A percentile compares a stretch with the other conserved stretches of the same genome.
phyloP scores from a whole-genome alignment of 2,113 vertebrate genomes.

The Pygoscelis adeliae region DNA sequence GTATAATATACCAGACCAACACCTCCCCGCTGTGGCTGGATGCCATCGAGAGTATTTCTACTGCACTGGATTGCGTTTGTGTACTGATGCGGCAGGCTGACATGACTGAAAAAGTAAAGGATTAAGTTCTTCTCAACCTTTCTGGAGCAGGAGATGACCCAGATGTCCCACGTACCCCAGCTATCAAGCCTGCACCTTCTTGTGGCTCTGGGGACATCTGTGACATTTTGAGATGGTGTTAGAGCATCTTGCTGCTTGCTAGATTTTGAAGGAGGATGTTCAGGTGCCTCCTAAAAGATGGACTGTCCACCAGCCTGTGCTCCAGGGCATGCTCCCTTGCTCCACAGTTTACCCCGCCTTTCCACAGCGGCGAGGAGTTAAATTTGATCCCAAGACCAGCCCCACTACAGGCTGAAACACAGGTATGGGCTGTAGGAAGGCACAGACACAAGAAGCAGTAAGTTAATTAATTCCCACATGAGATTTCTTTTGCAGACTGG shows the following conservation, averaged over 20 bases:
- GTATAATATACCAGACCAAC: not conserved
- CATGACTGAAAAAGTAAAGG: not conserved
- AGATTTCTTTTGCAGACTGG: not conserved
- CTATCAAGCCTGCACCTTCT: not conserved
- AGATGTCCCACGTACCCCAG: not conserved
- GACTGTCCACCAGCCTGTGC: not conserved
- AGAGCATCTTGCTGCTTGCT: not conserved
- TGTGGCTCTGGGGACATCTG: not conserved
- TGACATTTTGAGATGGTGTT: not conserved
- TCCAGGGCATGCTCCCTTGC: not conserved
- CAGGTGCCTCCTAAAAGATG: not conserved
- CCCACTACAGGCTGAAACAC: not conserved
- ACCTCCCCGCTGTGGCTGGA: not conserved
- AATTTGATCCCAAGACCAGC: not conserved
- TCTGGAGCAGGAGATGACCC: not conserved
- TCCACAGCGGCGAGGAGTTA: not conserved
- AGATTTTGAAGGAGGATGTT: not conserved
- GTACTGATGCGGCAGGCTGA: not conserved
- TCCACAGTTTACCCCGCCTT: fast-evolving
- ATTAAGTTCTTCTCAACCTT: not conserved
- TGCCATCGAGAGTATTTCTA: not conserved
- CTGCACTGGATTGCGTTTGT: fast-evolving
- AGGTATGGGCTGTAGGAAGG: not conserved
- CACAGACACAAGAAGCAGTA: not conserved
- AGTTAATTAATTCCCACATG: not conserved